Percentiles rank a stretch among this genome's conserved stretches.
Evolutionary conservation across 2,113 vertebrate species (phyloP).

Genomic region (Ranitomeya variabilis): DNA sequence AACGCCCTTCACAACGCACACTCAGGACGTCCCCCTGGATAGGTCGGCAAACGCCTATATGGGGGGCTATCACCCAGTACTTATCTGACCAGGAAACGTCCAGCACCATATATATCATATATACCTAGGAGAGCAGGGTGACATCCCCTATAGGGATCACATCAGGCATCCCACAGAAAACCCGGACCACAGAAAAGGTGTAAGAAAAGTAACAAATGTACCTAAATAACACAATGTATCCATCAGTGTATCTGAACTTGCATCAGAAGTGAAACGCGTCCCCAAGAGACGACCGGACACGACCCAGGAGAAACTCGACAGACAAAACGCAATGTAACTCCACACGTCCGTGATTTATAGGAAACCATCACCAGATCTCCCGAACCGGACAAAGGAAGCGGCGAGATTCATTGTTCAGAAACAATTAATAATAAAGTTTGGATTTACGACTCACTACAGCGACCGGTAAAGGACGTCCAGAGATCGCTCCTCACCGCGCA

Average conservation of each 20-base stretch:
- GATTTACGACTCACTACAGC: conserved; percentile 50
- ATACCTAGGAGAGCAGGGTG: background rate
- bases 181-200: no score
- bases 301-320: background rate
- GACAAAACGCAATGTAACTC: background rate
- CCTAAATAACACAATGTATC: no score
- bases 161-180: no score
- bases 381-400: conserved; percentile 1
- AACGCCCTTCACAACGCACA: conserved; percentile 4
- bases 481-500: background rate
- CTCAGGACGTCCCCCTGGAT: background rate
- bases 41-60: no score
- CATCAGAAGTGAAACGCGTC: no score
- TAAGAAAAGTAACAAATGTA: no score
- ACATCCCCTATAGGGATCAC: no score
- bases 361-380: background rate
- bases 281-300: background rate
- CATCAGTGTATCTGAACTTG: no score
- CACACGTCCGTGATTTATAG: background rate
- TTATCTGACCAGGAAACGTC: no score
- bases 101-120: background rate
- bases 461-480: conserved; percentile 32
- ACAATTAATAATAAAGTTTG: conserved; percentile 41
- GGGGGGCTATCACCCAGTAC: no score
- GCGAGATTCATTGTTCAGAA: conserved; percentile 11